Conservation (phyloP, 2,888 invertebrate species). For the Pristionchus arcanus region DNA sequence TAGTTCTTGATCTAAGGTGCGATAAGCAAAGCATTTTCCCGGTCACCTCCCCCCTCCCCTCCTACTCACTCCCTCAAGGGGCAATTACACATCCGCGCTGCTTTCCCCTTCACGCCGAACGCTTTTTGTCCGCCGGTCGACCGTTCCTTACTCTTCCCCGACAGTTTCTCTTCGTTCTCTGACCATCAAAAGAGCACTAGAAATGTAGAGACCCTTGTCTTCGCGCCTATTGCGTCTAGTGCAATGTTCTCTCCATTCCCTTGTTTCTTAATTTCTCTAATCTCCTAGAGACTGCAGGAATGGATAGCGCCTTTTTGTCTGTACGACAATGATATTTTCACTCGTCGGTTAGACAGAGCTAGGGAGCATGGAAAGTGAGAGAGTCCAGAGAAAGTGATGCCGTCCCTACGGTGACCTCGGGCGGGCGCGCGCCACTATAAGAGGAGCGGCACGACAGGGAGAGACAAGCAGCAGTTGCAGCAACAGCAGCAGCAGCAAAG, state of each 20-base stretch:
- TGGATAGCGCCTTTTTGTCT: too few relatives aligned
- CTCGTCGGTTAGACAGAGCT: too few relatives aligned
- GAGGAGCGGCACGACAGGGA: not conserved
- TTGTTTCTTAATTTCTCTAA: too few relatives aligned
- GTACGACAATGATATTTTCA: not conserved
- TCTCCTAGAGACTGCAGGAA: too few relatives aligned
- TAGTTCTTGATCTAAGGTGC: too few relatives aligned
- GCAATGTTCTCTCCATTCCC: too few relatives aligned
- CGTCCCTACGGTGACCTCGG: not conserved
- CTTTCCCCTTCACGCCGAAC: conserved; percentile 44
- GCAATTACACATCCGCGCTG: conserved; percentile 8
- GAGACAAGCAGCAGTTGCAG: conserved; percentile 2
- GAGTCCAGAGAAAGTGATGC: not conserved
- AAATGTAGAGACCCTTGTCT: not conserved
- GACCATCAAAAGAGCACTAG: not conserved
- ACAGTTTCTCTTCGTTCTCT: not conserved
- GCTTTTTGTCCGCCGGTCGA: not conserved
- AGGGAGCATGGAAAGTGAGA: not conserved
- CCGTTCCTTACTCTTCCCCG: not conserved
- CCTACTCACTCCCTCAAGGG: conserved; percentile 12
- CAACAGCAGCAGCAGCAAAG: conserved; percentile 16
- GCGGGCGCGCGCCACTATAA: not conserved
- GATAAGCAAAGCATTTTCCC: not conserved
- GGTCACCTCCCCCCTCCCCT: conserved; percentile 14
- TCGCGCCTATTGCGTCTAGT: too few relatives aligned